Conservation (phyloP, 1,140 invertebrate species). For the Bombus sylvicola region DNA sequence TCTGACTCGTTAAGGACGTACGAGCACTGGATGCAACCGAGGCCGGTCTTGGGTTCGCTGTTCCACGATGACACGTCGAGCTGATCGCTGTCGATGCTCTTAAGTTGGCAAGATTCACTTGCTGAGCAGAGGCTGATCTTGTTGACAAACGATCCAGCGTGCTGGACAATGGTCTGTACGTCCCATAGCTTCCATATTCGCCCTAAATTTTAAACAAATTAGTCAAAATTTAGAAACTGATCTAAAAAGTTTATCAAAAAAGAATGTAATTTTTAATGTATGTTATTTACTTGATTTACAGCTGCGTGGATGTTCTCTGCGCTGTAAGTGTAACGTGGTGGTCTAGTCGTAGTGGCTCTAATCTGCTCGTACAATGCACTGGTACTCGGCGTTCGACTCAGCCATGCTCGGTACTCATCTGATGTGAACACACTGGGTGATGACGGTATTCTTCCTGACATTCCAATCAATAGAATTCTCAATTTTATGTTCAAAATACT, state of each 20-base stretch:
- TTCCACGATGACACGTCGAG: slow-evolving; percentile 78
- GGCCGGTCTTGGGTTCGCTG: slow-evolving; percentile 75
- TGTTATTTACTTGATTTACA: slow-evolving; percentile 86
- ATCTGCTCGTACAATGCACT: slow-evolving; percentile 96
- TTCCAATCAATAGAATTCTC: background rate
- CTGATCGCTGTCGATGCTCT: slow-evolving; percentile 81
- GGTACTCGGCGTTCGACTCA: slow-evolving; percentile 94
- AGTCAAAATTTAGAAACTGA: slow-evolving; percentile 34
- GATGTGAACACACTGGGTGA: slow-evolving; percentile 92
- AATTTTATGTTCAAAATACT: background rate
- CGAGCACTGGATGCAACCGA: slow-evolving; percentile 79
- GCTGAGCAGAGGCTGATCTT: slow-evolving; percentile 80
- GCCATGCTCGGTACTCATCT: slow-evolving; percentile 95
- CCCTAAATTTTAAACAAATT: slow-evolving; percentile 70
- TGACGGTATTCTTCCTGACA: slow-evolving; percentile 84
- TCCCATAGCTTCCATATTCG: slow-evolving; percentile 81
- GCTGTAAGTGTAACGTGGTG: slow-evolving; percentile 91
- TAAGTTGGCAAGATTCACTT: slow-evolving; percentile 82
- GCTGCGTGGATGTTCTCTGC: slow-evolving; percentile 95
- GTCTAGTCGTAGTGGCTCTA: slow-evolving; percentile 87
- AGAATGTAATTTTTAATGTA: background rate
- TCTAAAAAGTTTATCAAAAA: too few relatives aligned
- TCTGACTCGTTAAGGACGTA: slow-evolving; percentile 75
- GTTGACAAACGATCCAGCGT: slow-evolving; percentile 81
- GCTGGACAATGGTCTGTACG: slow-evolving; percentile 82